These are phyloP conservation scores for Rhingia campestris DNA, from an alignment of 2,888 invertebrate genomes.

Conservation along the genomic window DNA sequence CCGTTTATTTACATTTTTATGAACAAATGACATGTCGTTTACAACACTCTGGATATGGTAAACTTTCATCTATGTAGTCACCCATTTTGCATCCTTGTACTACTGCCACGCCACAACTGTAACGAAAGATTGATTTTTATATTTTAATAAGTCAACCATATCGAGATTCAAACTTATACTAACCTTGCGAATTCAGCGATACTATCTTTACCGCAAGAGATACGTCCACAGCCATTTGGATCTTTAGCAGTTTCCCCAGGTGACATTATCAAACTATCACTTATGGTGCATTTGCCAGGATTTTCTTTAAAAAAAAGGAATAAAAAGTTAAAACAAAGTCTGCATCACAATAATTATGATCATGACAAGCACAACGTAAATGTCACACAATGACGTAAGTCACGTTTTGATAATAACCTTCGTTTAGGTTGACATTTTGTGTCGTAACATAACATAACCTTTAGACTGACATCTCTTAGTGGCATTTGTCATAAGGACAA, in stretches of 20 bases:
- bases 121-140: neutral
- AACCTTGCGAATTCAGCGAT: neutral
- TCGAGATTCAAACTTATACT: neutral
- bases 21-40: conserved; percentile 6
- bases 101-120: conserved; percentile 73
- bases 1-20: neutral
- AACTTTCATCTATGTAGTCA: conserved; percentile 4
- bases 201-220: neutral
- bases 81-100: conserved; percentile 68
- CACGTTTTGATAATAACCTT: too few relatives aligned
- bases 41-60: conserved; percentile 50
- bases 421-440: too few relatives aligned
- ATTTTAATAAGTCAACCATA: neutral
- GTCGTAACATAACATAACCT: too few relatives aligned
- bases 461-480: neutral
- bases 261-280: neutral
- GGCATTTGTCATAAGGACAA: neutral
- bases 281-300: conserved; percentile 3
- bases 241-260: neutral
- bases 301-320: neutral
- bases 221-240: neutral
- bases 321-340: too few relatives aligned
- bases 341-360: too few relatives aligned
- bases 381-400: too few relatives aligned
- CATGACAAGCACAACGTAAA: too few relatives aligned